These are phyloP conservation scores for Chamaetylas fuelleborni DNA, from an alignment of 2,113 vertebrate genomes.

Conservation along the genomic window DNA sequence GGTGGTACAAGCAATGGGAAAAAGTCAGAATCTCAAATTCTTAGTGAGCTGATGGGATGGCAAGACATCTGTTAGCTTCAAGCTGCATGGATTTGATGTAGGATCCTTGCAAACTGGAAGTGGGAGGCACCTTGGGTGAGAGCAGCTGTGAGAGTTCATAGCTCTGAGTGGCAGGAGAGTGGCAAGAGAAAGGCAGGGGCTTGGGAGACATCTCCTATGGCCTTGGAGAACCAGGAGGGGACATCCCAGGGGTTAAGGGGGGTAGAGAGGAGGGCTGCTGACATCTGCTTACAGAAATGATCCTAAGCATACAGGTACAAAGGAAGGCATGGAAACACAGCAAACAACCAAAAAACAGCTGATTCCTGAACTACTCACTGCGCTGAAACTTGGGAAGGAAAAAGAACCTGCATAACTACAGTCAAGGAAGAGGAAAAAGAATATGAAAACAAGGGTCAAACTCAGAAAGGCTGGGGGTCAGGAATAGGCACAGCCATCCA, in stretches of 20 bases:
- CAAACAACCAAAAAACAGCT: not conserved
- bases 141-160: constrained; percentile 61
- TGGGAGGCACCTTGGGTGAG: constrained; percentile 53
- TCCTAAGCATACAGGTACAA: not conserved
- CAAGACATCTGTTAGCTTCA: constrained; percentile 55
- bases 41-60: constrained; percentile 35
- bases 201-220: not conserved
- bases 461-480: not conserved
- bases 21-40: not conserved
- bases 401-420: not conserved
- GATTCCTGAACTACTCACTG: not conserved
- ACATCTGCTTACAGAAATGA: not conserved
- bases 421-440: not conserved
- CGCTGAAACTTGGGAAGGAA: not conserved
- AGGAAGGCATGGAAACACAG: not conserved
- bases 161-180: constrained; percentile 34
- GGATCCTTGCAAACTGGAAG: constrained; percentile 45
- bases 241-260: not conserved
- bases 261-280: not conserved
- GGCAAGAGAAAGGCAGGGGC: not conserved
- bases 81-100: constrained; percentile 20
- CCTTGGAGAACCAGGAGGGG: not conserved
- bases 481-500: not conserved
- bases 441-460: not conserved
- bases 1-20: not conserved